phyloP scores from a whole-genome alignment of 2,888 invertebrate genomes.

The Sclerodermus sp. region DNA sequence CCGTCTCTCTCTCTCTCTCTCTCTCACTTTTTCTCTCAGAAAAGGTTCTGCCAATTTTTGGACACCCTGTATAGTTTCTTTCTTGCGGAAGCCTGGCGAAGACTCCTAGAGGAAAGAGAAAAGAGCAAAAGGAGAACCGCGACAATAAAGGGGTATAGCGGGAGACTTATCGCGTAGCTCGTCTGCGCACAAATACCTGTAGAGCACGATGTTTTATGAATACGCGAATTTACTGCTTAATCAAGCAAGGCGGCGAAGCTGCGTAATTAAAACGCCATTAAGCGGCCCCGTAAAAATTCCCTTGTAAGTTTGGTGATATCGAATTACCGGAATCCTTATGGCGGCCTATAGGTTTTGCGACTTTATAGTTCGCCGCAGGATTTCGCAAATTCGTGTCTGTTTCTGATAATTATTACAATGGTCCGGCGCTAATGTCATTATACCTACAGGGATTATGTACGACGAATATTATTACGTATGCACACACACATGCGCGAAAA shows the following conservation, averaged over 20 bases:
- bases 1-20: too few species aligned
- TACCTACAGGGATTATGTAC: too few species aligned
- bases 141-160: constrained; percentile 21
- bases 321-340: constrained; percentile 29
- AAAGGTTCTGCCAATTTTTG: too few species aligned
- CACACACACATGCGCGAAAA: too few species aligned
- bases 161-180: too few species aligned
- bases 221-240: constrained; percentile 51
- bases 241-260: constrained; percentile 38
- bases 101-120: too few species aligned
- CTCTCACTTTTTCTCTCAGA: too few species aligned
- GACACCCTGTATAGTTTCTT: too few species aligned
- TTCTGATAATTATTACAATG: too few species aligned
- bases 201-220: constrained; percentile 45
- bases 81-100: too few species aligned
- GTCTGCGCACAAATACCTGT: constrained; percentile 11
- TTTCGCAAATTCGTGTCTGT: constrained; percentile 13
- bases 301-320: constrained; percentile 42
- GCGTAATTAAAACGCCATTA: constrained; percentile 51
- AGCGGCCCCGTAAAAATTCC: constrained; percentile 41
- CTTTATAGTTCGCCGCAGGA: constrained; percentile 20
- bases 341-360: constrained; percentile 20
- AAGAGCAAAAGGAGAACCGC: constrained; percentile 15
- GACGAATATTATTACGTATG: too few species aligned
- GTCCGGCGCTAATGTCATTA: too few species aligned